Conservation (phyloP, 2,888 invertebrate species). For the Zele albiditarsus region DNA sequence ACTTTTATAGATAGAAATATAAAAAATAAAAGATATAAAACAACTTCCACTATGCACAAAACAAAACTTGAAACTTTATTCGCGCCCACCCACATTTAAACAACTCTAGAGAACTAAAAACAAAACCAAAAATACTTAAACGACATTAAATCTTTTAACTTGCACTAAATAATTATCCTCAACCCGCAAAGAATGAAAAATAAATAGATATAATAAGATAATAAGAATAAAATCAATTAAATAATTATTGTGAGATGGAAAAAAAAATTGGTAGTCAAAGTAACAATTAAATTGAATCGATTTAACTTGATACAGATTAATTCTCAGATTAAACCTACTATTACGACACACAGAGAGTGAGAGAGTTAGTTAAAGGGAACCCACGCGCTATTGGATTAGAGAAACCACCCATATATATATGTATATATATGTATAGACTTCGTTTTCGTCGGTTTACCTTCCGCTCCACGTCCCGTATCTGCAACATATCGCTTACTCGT, state of each 20-base stretch:
- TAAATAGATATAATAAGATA: too few relatives aligned
- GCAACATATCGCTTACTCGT: conserved; percentile 49
- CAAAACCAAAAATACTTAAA: too few relatives aligned
- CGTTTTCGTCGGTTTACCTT: conserved; percentile 56
- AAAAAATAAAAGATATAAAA: not conserved
- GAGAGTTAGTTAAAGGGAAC: conserved; percentile 68
- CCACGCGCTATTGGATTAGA: conserved; percentile 52
- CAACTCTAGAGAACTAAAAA: too few relatives aligned
- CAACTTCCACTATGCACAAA: not conserved
- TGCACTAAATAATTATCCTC: too few relatives aligned
- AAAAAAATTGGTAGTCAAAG: conserved; percentile 64
- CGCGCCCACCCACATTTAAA: too few relatives aligned
- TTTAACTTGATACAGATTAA: conserved; percentile 52
- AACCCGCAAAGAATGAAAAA: too few relatives aligned
- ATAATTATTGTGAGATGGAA: conserved; percentile 37
- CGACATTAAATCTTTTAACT: too few relatives aligned
- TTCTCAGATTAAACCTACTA: not conserved
- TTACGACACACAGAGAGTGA: conserved; percentile 47
- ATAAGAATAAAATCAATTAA: not conserved
- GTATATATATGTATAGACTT: not conserved
- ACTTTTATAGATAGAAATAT: not conserved
- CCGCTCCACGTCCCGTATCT: conserved; percentile 54
- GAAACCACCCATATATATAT: conserved; percentile 32
- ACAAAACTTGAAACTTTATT: too few relatives aligned
- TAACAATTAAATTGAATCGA: conserved; percentile 68